Percentiles rank a stretch among this genome's conserved stretches.
These are phyloP conservation scores for Phylloscopus whistleri DNA, from an alignment of 2,113 vertebrate species.

Conservation along the genomic window DNA sequence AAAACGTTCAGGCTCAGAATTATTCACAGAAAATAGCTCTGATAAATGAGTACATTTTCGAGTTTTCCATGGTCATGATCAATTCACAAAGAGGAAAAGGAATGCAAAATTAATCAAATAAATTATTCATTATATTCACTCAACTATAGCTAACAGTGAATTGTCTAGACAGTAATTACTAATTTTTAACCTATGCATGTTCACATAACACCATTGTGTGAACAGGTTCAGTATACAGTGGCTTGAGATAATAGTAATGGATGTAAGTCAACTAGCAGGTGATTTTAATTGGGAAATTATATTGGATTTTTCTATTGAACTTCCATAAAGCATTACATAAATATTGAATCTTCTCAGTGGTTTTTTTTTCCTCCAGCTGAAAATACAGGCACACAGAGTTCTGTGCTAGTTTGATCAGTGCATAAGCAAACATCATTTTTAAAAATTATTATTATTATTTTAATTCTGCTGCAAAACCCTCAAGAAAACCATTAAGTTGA, in stretches of 20 bases:
- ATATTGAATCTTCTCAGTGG: slow-evolving; percentile 47
- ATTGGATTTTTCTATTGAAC: slow-evolving; percentile 56
- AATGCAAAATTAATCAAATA: slow-evolving; percentile 50
- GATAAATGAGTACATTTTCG: slow-evolving; percentile 9
- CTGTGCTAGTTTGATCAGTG: slow-evolving; percentile 16
- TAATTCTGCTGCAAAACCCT: not conserved
- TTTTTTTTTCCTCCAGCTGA: not conserved
- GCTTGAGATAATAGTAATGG: slow-evolving; percentile 39
- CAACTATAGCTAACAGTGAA: slow-evolving; percentile 54
- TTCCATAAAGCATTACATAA: slow-evolving; percentile 49
- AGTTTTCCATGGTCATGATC: slow-evolving; percentile 34
- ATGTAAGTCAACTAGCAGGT: slow-evolving; percentile 49
- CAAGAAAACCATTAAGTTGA: not conserved
- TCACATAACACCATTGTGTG: slow-evolving; percentile 4
- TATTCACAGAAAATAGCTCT: not conserved
- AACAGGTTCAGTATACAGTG: not conserved
- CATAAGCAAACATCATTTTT: not conserved
- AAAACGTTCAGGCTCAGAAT: not conserved
- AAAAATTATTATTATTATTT: not conserved
- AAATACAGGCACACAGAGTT: not conserved
- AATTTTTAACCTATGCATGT: slow-evolving; percentile 45
- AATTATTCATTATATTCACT: slow-evolving; percentile 54
- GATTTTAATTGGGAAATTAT: slow-evolving; percentile 66
- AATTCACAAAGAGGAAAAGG: slow-evolving; percentile 17
- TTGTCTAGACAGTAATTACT: slow-evolving; percentile 65